A percentile compares a stretch with the other conserved stretches of the same genome.
These are phyloP conservation scores for Heliconius congener DNA, from an alignment of 1,140 invertebrate species.

Conservation along the genomic window DNA sequence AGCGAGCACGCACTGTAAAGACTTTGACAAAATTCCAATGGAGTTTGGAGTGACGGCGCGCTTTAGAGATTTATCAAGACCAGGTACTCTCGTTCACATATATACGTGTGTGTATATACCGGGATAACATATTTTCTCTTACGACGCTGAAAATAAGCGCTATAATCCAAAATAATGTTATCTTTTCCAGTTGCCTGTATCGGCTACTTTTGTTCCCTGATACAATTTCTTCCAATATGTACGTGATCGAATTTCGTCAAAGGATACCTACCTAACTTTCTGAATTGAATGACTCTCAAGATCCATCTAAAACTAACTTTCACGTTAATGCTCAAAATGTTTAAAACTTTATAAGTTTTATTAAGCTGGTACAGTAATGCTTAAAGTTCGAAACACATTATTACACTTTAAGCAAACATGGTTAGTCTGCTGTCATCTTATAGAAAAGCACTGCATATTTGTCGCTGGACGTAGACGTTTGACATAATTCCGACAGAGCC, in stretches of 20 bases:
- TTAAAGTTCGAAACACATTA: not conserved
- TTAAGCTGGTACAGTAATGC: not conserved
- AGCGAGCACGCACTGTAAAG: conserved; percentile 45
- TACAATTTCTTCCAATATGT: conserved; percentile 35
- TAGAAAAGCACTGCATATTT: conserved; percentile 54
- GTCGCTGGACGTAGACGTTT: conserved; percentile 55
- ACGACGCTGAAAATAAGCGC: conserved; percentile 2
- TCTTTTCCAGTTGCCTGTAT: conserved; percentile 21
- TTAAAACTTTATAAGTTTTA: not conserved
- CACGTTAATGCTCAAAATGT: not conserved
- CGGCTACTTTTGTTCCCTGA: conserved; percentile 39
- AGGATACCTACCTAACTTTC: not conserved
- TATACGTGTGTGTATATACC: not conserved
- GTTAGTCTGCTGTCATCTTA: conserved; percentile 28
- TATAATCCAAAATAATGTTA: conserved; percentile 13
- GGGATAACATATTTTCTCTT: not conserved
- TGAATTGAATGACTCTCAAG: not conserved
- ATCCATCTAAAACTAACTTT: not conserved
- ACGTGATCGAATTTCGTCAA: conserved; percentile 45
- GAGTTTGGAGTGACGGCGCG: conserved; percentile 46
- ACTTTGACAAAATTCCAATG: conserved; percentile 69
- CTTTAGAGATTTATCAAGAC: conserved; percentile 49
- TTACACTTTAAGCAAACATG: not conserved
- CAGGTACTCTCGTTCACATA: conserved; percentile 13
- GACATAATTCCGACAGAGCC: conserved; percentile 64